Base-by-base conservation (phyloP, 2,113 vertebrate species). In the Elaphurus davidianus region DNA sequence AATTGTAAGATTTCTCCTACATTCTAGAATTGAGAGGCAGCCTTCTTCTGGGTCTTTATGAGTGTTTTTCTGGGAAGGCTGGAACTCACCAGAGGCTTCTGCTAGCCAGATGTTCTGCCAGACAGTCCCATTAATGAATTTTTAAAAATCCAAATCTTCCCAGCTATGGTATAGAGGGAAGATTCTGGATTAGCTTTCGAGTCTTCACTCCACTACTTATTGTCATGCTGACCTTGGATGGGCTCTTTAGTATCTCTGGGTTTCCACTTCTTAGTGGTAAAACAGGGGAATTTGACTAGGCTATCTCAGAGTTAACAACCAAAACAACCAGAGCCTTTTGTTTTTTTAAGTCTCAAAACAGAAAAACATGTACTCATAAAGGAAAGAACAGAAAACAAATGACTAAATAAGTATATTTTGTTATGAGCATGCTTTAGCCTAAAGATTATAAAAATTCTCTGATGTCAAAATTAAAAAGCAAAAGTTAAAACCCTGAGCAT, bases 401-500 rank as follows among this genome's bases (percentile, higher is more conserved):
- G 47, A 54, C 62, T 93, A 62, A 11, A 10, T 90, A 83, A 64
- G 87, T 27, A 55, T 82, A 79, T 57, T 95, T 62, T 94, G 21
- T 67, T 90, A 43, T 36, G 11, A 94, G 71, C 23, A 82, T 62
- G 40, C 23, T 79, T 59, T n/a, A 84, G 6, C 36, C 27, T 96
- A 60, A 93, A 89, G 52, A 95, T 36, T 43, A 79, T 79, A 94
- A 93, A 95, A 74, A 91, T 86, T 30, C 50, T 76, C 43, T 85
- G 33, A 89, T 33, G 90, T 10, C 27, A 94, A 76, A 93, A 86
- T 91, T 81, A 83, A 82, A 88, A 91, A 78, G 40, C 9, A 23
- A 92, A 92, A 55, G 33, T 71, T 87, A 96, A 96, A 96, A 40
- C 88, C 82, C 71, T 45, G 23, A 78, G 45, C 54, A 88, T 91